These are phyloP conservation scores for Copsychus sechellarum DNA, from an alignment of 2,113 vertebrate genomes.

Conservation along the genomic window DNA sequence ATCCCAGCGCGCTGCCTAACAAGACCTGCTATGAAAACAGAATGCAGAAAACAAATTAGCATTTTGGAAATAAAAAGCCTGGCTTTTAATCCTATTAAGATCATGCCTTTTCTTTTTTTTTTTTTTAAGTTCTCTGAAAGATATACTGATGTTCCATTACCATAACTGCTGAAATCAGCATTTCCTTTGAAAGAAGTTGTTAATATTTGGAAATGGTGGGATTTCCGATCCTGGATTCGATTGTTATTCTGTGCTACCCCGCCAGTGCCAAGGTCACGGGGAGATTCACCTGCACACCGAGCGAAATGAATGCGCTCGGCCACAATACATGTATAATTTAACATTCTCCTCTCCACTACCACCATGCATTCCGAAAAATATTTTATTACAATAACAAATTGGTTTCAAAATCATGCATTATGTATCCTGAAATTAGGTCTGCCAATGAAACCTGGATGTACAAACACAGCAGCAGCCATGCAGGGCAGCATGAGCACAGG, in stretches of 20 bases:
- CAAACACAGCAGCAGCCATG: conserved; percentile 61
- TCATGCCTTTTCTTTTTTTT: conserved; percentile 31
- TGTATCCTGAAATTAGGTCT: conserved; percentile 84
- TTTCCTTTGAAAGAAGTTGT: conserved; percentile 82
- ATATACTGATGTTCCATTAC: conserved; percentile 78
- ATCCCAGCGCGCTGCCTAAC: conserved; percentile 47
- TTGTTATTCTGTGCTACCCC: conserved; percentile 80
- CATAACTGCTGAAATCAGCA: conserved; percentile 84
- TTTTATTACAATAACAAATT: conserved; percentile 88
- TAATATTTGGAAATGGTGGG: conserved; percentile 82
- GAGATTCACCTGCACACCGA: conserved; percentile 80
- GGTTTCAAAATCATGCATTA: conserved; percentile 85
- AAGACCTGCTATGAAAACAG: conserved; percentile 68
- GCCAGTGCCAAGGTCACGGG: conserved; percentile 79
- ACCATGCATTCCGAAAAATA: conserved; percentile 81
- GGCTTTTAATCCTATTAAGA: conserved; percentile 83
- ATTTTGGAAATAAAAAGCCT: conserved; percentile 79
- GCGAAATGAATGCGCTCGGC: conserved; percentile 77
- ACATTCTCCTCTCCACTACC: conserved; percentile 77
- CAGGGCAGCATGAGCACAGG: conserved; percentile 4
- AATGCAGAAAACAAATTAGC: conserved; percentile 80
- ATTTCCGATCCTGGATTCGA: conserved; percentile 75
- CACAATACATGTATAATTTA: conserved; percentile 86
- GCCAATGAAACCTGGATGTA: conserved; percentile 72
- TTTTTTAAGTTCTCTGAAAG: conserved; percentile 74